Conservation (phyloP, 2,888 invertebrate species). For the Poecilobothrus nobilitatus region DNA sequence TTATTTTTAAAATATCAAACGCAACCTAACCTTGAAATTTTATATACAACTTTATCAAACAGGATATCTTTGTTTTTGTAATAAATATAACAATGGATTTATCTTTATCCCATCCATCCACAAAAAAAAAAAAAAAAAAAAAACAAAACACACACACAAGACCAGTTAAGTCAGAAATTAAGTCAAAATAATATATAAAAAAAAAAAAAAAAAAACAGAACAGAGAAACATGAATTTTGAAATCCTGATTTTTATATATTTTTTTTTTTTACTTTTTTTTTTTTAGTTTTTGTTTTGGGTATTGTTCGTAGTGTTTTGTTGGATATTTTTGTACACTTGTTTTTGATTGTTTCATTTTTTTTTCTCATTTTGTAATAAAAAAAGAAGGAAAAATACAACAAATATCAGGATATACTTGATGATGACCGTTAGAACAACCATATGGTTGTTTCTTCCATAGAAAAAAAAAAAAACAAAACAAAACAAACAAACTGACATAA, state of each 20-base stretch:
- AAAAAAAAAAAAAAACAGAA: neutral
- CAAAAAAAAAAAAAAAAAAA: neutral
- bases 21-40: neutral
- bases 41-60: neutral
- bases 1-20: neutral
- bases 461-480: neutral
- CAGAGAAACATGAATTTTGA: neutral
- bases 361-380: neutral
- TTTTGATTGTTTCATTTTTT: neutral
- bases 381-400: slow-evolving; percentile 3
- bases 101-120: neutral
- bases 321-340: neutral
- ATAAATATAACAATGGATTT: slow-evolving; percentile 5
- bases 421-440: slow-evolving; percentile 17
- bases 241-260: slow-evolving; percentile 1
- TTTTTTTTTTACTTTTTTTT: too few species aligned
- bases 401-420: slow-evolving; percentile 15
- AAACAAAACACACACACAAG: neutral
- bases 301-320: neutral
- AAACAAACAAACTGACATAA: neutral
- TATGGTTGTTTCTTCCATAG: slow-evolving; percentile 17
- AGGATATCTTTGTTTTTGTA: neutral
- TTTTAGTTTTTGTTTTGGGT: neutral
- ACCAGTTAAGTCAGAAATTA: neutral
- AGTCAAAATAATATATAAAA: neutral